Percentiles rank a stretch among this genome's conserved stretches.
phyloP scores from a whole-genome alignment of 2,797 vertebrate species.

The Apogon hyalosoma region DNA sequence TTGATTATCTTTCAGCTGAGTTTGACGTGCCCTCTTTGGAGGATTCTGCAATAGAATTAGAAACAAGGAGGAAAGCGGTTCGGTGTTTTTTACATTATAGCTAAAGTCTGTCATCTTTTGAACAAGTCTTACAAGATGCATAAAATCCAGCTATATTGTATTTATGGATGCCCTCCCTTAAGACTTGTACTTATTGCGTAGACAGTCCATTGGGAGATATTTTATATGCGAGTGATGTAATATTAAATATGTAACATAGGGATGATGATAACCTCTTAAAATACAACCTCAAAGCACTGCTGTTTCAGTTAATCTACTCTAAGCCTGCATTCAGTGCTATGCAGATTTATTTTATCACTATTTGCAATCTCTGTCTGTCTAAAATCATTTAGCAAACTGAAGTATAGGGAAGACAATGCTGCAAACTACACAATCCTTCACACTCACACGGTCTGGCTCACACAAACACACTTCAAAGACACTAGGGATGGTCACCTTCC shows the following conservation, averaged over 20 bases:
- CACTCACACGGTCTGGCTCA: constrained; percentile 14
- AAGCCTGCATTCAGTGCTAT: constrained; percentile 12
- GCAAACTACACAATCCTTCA: constrained; percentile 36
- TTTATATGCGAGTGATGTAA: constrained; percentile 18
- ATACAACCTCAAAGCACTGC: constrained; percentile 17
- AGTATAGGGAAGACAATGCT: constrained; percentile 26
- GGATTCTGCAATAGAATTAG: constrained; percentile 50
- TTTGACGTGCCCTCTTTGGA: constrained; percentile 57
- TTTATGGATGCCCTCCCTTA: constrained; percentile 44
- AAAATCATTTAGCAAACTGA: constrained; percentile 42
- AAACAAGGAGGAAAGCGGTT: constrained; percentile 32
- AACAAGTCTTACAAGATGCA: constrained; percentile 18
- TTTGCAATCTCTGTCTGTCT: constrained; percentile 33
- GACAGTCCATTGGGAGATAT: constrained; percentile 23
- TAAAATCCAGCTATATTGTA: constrained; percentile 27
- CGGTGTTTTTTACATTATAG: constrained; percentile 39
- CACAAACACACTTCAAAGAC: constrained; percentile 37
- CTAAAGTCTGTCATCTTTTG: constrained; percentile 38
- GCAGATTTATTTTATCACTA: constrained; percentile 50
- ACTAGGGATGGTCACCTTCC: constrained; percentile 64
- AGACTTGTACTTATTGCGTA: constrained; percentile 31
- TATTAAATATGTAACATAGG: constrained; percentile 46
- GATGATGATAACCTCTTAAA: constrained; percentile 46
- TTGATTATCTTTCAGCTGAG: constrained; percentile 67
- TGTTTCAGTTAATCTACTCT: constrained; percentile 44